These are phyloP conservation scores for Heliconius hewitsoni DNA, from an alignment of 1,140 invertebrate genomes.

Conservation along the genomic window DNA sequence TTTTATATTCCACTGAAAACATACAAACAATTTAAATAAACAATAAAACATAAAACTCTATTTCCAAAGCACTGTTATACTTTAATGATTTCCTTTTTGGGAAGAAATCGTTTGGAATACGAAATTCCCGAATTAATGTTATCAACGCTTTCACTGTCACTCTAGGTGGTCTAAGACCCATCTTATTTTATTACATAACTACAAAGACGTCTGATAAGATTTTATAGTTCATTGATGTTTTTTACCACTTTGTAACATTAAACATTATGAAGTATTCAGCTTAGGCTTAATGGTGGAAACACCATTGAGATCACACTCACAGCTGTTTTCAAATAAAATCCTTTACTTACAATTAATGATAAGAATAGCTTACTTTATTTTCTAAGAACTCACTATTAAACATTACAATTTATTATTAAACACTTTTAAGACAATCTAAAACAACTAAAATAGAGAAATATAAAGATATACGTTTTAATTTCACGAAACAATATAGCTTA, in stretches of 20 bases:
- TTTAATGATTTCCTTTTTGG: constrained; percentile 36
- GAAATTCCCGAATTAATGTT: constrained; percentile 54
- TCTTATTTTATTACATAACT: constrained; percentile 49
- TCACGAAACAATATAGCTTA: not conserved
- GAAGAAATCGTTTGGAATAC: constrained; percentile 41
- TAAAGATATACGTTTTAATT: not conserved
- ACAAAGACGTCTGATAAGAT: constrained; percentile 55
- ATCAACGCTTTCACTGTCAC: constrained; percentile 45
- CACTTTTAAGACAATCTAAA: constrained; percentile 1
- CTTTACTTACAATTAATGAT: not conserved
- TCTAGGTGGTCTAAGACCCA: constrained; percentile 61
- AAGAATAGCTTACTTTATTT: not conserved
- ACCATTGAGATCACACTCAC: not conserved
- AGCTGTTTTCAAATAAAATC: not conserved
- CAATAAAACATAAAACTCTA: not conserved
- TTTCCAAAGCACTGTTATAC: not conserved
- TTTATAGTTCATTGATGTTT: constrained; percentile 59
- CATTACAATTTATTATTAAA: not conserved
- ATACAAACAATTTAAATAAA: not conserved
- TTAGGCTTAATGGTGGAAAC: not conserved
- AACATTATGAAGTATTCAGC: constrained; percentile 20
- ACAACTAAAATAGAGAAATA: not conserved
- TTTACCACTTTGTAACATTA: constrained; percentile 55
- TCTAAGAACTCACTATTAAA: not conserved
- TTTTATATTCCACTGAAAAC: not conserved